These are phyloP conservation scores for Solenopsis invicta DNA, from an alignment of 1,140 invertebrate genomes.

Conservation along the genomic window DNA sequence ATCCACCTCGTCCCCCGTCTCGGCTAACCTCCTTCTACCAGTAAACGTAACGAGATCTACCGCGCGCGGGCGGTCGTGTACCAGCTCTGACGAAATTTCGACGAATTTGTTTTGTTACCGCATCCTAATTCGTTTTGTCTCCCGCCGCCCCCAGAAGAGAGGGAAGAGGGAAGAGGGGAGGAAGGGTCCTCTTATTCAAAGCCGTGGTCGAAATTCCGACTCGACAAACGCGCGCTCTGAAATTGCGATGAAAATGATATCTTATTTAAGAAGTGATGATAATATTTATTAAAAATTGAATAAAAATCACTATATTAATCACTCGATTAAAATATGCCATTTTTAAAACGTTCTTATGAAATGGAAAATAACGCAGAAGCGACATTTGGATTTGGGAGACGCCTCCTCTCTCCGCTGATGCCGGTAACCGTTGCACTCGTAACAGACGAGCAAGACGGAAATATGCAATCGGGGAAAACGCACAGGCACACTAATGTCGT, in stretches of 20 bases:
- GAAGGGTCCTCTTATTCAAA: neutral
- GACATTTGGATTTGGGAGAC: constrained; percentile 22
- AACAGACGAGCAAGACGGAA: constrained; percentile 66
- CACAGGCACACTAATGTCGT: constrained; percentile 59
- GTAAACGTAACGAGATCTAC: constrained; percentile 71
- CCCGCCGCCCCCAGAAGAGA: neutral
- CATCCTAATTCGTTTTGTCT: constrained; percentile 78
- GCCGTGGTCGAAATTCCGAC: constrained; percentile 54
- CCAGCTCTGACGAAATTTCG: constrained; percentile 73
- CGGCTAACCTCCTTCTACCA: constrained; percentile 45
- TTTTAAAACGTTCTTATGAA: constrained; percentile 30
- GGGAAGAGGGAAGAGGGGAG: too few species aligned
- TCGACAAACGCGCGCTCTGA: constrained; percentile 64
- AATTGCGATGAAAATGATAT: constrained; percentile 17
- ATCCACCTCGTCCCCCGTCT: constrained; percentile 50
- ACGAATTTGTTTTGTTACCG: constrained; percentile 80
- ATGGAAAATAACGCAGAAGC: constrained; percentile 66
- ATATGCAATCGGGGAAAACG: constrained; percentile 66
- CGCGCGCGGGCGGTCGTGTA: constrained; percentile 67
- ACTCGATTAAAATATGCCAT: neutral
- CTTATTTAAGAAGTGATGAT: too few species aligned
- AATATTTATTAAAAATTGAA: too few species aligned
- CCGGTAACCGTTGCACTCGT: constrained; percentile 10
- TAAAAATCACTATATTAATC: neutral
- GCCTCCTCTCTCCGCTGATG: too few species aligned